These are phyloP conservation scores for Neolamprologus variostigma DNA, from an alignment of 2,113 vertebrate species.

Conservation along the genomic window DNA sequence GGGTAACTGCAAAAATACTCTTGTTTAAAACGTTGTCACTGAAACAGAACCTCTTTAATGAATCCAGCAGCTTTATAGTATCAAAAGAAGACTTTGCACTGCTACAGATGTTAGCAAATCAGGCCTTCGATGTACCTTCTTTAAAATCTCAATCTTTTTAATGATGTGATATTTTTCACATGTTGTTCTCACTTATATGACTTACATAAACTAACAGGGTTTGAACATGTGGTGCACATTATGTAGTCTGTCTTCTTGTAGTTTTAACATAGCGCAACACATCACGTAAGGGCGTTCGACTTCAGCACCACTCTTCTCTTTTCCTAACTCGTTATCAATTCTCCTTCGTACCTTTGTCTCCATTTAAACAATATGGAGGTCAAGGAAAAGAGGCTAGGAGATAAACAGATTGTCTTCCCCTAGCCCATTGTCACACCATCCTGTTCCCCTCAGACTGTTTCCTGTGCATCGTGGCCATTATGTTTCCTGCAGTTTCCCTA, in stretches of 20 bases:
- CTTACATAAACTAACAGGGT: background rate
- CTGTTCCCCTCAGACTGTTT: background rate
- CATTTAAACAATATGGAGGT: background rate
- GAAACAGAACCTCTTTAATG: background rate
- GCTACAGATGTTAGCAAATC: background rate
- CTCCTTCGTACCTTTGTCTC: background rate
- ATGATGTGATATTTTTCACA: rapidly evolving
- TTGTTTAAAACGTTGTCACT: background rate
- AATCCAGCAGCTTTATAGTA: background rate
- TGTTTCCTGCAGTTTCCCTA: background rate
- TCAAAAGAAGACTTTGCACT: background rate
- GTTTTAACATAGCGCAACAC: rapidly evolving
- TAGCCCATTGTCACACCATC: background rate
- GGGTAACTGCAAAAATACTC: rapidly evolving
- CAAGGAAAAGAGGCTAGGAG: rapidly evolving
- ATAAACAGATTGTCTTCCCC: background rate
- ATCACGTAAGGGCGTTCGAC: background rate
- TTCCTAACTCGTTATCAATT: background rate
- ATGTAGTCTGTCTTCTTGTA: background rate
- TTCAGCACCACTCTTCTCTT: background rate
- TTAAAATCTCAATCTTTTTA: background rate
- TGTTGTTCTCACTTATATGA: background rate
- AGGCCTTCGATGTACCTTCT: background rate
- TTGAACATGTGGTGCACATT: background rate
- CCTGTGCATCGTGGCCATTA: background rate